Evolutionary conservation across 1,140 invertebrate species (phyloP), one percentile per base, ranked within the genome.

Genomic region (Amphibalanus amphitrite): DNA sequence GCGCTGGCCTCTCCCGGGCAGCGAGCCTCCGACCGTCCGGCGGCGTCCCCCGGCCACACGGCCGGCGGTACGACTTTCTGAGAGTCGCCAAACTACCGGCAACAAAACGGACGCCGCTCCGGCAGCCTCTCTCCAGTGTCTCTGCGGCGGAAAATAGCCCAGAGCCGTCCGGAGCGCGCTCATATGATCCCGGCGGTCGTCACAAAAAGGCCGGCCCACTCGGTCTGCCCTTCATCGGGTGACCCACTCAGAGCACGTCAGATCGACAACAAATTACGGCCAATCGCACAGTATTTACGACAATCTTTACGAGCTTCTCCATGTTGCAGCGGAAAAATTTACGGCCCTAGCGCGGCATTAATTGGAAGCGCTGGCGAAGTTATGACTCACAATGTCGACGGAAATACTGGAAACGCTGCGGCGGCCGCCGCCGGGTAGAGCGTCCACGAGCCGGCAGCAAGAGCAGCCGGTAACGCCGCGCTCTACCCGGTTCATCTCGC

Each of bases 251-350:
- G 47, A 20, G 10, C 47, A 59, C 47, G 47, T 59, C 47, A 59
- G 47, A 59, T 59, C 47, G 47, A 59, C 47, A 59, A 59, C 13
- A 59, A 59, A 59, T 59, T 59, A 59, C 47, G 47, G 47, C 47
- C 47, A 59, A 59, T 59, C 47, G 47, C 13, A 59, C 47, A 6
- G 47, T 59, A 59, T 59, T 59, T 59, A 59, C 47, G 47, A 59
- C 47, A 59, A 59, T 59, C 47, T 59, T 59, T 59, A 59, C 47
- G 47, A 59, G 13, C 13, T 59, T 59, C 47, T 59, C 47, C 47
- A 59, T 59, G 47, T 59, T 59, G 47, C 47, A 59, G 47, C 47
- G 47, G 47, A 59, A 59, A 59, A 59, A 59, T 59, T 59, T 59
- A 59, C 47, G 47, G 20, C 47, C 47, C 47, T 8, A 59, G 13